Conservation (phyloP, 2,888 invertebrate species). For the Eilema caniola region DNA sequence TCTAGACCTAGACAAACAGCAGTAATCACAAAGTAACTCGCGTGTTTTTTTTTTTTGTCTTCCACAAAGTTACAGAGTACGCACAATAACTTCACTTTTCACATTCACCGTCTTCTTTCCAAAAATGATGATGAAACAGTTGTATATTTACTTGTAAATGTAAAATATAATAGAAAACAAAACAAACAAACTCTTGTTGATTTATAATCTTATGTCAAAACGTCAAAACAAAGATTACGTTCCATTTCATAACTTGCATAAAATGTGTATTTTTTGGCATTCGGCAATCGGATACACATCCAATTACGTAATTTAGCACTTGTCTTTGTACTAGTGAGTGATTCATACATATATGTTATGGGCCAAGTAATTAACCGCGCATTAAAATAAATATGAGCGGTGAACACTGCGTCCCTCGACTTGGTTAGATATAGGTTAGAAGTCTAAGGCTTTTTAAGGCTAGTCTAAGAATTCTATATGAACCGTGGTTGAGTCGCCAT, state of each 20-base stretch:
- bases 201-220: not conserved
- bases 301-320: not conserved
- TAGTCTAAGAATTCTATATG: no score
- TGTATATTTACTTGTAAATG: not conserved
- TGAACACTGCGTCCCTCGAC: no score
- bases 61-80: not conserved
- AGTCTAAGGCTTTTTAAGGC: no score
- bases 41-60: not conserved
- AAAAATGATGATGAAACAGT: not conserved
- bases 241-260: not conserved
- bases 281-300: not conserved
- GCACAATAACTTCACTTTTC: not conserved
- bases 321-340: not conserved
- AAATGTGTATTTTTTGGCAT: not conserved
- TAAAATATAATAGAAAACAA: not conserved
- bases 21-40: not conserved
- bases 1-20: no score
- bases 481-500: no score
- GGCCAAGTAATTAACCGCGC: no score
- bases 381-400: no score
- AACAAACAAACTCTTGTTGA: not conserved
- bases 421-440: no score
- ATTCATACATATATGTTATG: not conserved
- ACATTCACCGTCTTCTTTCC: not conserved
- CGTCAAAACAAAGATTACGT: not conserved